A percentile compares a stretch with the other conserved stretches of the same genome.
phyloP scores from a whole-genome alignment of 2,888 invertebrate genomes.

The Melanostoma scalare region DNA sequence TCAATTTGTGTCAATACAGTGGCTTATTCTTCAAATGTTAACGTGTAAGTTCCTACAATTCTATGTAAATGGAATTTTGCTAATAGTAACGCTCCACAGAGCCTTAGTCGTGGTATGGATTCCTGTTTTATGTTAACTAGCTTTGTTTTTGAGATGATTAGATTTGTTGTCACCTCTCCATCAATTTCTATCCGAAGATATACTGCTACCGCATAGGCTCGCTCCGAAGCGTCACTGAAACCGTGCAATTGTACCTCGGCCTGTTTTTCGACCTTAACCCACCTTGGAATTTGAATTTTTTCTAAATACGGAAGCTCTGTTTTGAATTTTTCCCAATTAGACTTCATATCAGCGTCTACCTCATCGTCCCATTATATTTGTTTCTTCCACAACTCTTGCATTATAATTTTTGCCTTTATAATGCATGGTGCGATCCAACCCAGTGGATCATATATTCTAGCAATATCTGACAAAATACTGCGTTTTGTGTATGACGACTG shows the following conservation, averaged over 20 bases:
- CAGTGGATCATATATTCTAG: neutral
- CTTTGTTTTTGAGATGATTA: constrained; percentile 36
- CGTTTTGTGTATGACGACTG: too few species aligned
- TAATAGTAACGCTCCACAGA: constrained; percentile 5
- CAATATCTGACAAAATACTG: neutral
- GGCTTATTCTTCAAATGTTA: neutral
- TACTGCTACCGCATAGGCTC: constrained; percentile 38
- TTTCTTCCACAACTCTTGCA: neutral
- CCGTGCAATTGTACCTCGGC: constrained; percentile 8
- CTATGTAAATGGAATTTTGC: neutral
- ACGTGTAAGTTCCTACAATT: neutral
- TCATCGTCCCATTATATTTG: neutral
- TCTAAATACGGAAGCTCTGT: neutral
- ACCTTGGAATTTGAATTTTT: neutral
- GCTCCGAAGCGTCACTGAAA: constrained; percentile 53
- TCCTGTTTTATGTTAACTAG: constrained; percentile 35
- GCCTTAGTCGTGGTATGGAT: constrained; percentile 4
- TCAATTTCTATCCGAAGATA: constrained; percentile 5
- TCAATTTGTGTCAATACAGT: constrained; percentile 9
- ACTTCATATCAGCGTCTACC: neutral
- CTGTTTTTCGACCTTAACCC: neutral
- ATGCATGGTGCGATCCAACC: neutral
- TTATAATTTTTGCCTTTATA: neutral
- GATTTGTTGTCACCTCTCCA: neutral
- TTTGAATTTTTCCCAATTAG: neutral